A percentile compares a stretch with the other conserved stretches of the same genome.
phyloP scores from a whole-genome alignment of 2,797 vertebrate genomes.

The Coregonus suidteri region DNA sequence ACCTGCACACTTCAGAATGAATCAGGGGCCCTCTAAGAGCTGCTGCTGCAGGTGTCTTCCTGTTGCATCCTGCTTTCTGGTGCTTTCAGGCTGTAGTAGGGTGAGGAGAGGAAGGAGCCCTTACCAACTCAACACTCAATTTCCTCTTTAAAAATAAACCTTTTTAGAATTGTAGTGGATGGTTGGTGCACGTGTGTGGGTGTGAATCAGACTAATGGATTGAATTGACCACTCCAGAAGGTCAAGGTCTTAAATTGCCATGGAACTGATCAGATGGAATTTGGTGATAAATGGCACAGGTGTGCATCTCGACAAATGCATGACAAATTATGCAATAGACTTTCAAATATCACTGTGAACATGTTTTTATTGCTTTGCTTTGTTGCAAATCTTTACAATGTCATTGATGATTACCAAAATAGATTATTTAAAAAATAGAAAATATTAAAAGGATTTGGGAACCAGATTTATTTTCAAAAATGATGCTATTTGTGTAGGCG shows the following conservation, averaged over 20 bases:
- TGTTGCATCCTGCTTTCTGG: constrained; percentile 46
- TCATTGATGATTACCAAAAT: background rate
- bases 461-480: background rate
- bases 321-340: background rate
- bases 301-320: background rate
- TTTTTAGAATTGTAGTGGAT: background rate
- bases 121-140: background rate
- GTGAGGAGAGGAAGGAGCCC: background rate
- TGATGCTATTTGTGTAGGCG: background rate
- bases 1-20: constrained; percentile 75
- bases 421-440: background rate
- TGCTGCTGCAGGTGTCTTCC: constrained; percentile 72
- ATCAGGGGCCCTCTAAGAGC: constrained; percentile 38
- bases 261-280: background rate
- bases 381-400: background rate
- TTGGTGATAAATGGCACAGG: background rate
- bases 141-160: background rate
- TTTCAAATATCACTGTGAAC: background rate
- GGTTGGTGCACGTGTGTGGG: background rate
- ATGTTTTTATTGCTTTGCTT: background rate
- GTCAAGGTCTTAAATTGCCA: background rate
- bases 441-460: background rate
- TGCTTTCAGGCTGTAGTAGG: constrained; percentile 6
- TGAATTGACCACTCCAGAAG: background rate
- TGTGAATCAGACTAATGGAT: background rate